Evolutionary conservation across 2,797 vertebrate species (phyloP), one percentile per base, ranked within the genome.

Genomic region (Uromys caudimaculatus): DNA sequence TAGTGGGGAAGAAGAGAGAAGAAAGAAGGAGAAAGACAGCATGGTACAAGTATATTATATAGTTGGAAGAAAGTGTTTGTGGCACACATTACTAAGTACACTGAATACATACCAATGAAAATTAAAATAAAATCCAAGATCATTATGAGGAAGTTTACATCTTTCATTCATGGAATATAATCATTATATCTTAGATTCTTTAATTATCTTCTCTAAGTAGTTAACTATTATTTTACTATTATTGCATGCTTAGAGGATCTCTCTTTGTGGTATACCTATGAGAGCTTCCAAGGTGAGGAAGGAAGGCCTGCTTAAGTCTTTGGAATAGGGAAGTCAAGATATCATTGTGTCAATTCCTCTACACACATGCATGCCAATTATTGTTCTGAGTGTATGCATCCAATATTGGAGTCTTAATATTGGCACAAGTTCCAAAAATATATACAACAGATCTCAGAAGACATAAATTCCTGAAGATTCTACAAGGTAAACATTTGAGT

Each of bases 161-260:
- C 44, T 96, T 88, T 56, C 21, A 91, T 47, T 89, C 1, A 35
- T 84, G 21, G 58, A 92, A 78, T 85, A 87, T 41, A 87, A n/a
- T 64, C 3, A 54, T 32, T 27, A 52, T 3, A 73, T 6, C 17
- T 47, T 44, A 11, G 29, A 0, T 47, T 24, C 17, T 56, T 79
- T 62, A n/a, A 96, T 83, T 85, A 58, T 71, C 16, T 67, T 24
- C 58, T 75, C 78, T 9, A 21, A 64, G 84, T 83, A 78, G 75
- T 29, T 88, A 93, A 78, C 41, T 38, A 5, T 44, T 41, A 10
- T 95, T 81, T 87, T 35, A 4, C 3, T 91, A 27, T 90, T 78
- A 58, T 38, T 92, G 35, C 86, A 58, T 38, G 38, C 84, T 90
- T 58, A 87, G 7, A 71, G 1, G 58, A 77, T 76, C 14, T 86